phyloP scores from a whole-genome alignment of 2,888 invertebrate species.

The Drosophila aldrichi region DNA sequence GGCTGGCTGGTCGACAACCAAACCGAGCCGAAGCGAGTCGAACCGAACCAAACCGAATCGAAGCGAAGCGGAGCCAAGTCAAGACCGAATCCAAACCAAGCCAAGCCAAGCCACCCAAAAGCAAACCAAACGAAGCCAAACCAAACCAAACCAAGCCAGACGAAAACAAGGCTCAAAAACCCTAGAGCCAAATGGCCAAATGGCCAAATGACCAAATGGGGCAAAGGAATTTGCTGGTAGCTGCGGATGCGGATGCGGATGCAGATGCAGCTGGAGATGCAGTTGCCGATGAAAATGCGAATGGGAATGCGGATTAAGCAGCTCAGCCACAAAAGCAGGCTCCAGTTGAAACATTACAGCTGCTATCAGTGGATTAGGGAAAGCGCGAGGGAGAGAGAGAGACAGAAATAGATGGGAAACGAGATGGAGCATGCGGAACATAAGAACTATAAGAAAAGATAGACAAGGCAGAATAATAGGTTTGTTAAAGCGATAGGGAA shows the following conservation, averaged over 20 bases:
- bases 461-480: too few species aligned
- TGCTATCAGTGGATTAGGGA: conserved; percentile 11
- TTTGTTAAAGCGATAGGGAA: too few species aligned
- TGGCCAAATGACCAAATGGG: conserved; percentile 37
- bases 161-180: conserved; percentile 33
- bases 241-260: conserved; percentile 14
- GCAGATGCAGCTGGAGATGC: conserved; percentile 17
- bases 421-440: too few species aligned
- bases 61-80: conserved; percentile 9
- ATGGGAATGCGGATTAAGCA: conserved; percentile 45
- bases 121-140: conserved; percentile 21
- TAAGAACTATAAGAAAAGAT: too few species aligned
- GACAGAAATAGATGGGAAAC: too few species aligned
- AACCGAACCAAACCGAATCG: not conserved
- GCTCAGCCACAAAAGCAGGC: conserved; percentile 46
- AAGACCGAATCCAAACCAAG: conserved; percentile 2
- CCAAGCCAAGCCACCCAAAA: conserved; percentile 7
- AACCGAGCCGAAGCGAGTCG: too few species aligned
- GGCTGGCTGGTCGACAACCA: conserved; percentile 33
- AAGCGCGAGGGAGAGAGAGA: not conserved
- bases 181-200: conserved; percentile 31
- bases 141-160: conserved; percentile 25
- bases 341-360: conserved; percentile 38
- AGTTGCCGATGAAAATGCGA: conserved; percentile 19
- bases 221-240: conserved; percentile 22